Base-by-base conservation (phyloP, 2,797 vertebrate genomes). In the Leptatherina wallacei region DNA sequence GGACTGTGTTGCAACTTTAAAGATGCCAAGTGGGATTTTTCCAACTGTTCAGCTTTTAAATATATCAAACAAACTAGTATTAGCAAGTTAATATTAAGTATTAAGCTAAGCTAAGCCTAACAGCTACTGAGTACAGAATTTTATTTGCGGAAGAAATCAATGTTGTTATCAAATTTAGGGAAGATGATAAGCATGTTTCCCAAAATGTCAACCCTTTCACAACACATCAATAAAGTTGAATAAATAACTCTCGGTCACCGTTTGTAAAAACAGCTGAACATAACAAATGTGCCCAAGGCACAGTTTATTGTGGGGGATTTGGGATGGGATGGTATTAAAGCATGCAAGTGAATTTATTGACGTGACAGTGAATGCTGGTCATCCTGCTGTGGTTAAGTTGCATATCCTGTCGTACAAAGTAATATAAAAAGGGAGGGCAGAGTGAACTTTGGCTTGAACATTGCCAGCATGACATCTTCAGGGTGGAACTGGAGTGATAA, bases 361-460 rank as follows among this genome's bases (percentile, higher is more conserved):
- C 75, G 33, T 52, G 30, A 12, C 27, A 36, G 35, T 16, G 57
- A 30, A 9, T 20, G 40, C 27, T 40, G 36, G 12, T 64, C 35
- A 13, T 5, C 30, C 24, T 65, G 51, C 27, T 78, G 58, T 13
- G 4, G 22, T 61, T 64, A 66, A 35, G 7, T 35, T 35, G 33
- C 5, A 35, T 62, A 65, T 67, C 35, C 51, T 59, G 58, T 71
- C 30, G 66, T 20, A 52, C 30, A 20, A 52, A 52, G 61, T 32
- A 54, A 72, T 71, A 77, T 59, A n/a, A 51, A 91, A 78, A 63
- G 61, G 32, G 73, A 73, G 69, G 40, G 71, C 49, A 69, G 38
- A 68, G 59, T 61, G 77, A 85, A 74, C 85, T 86, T 87, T 84
- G 81, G 32, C 68, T 73, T 29, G 16, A 52, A 66, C 54, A 51